Evolutionary conservation across 23 tunicate genomes (phyloP).

Genomic region (Trididemnum miniatum): DNA sequence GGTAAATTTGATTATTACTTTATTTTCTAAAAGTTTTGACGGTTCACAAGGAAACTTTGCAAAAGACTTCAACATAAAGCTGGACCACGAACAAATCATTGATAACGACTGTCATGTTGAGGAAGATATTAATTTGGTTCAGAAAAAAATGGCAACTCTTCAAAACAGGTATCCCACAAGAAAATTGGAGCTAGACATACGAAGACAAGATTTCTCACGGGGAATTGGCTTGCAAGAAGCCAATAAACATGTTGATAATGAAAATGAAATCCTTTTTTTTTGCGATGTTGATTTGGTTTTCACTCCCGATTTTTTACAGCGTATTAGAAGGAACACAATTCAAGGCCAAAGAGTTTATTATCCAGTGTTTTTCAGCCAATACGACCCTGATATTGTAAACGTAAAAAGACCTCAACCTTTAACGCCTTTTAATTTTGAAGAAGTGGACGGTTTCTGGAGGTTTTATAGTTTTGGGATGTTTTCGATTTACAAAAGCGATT

Average conservation of each 20-base stretch:
- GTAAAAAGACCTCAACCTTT: not conserved
- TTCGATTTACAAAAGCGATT: slow-evolving; percentile 80
- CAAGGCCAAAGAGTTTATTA: slow-evolving; percentile 64
- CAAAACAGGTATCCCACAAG: not conserved
- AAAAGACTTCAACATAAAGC: too few species aligned
- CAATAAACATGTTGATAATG: not conserved
- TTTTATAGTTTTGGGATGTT: slow-evolving; percentile 85
- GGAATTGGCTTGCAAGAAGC: slow-evolving; percentile 62
- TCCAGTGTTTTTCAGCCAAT: slow-evolving; percentile 80
- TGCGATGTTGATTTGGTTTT: slow-evolving; percentile 76
- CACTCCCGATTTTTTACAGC: slow-evolving; percentile 34
- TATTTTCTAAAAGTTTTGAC: too few species aligned
- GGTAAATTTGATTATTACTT: slow-evolving; percentile 54
- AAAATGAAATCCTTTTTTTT: slow-evolving; percentile 57
- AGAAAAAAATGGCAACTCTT: not conserved
- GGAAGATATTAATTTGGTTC: not conserved
- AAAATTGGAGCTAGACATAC: slow-evolving; percentile 35
- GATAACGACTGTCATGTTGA: too few species aligned
- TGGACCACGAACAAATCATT: too few species aligned
- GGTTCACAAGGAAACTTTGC: too few species aligned
- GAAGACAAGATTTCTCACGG: too few species aligned
- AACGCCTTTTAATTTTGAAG: slow-evolving; percentile 4
- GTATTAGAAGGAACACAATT: slow-evolving; percentile 57
- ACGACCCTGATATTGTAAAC: slow-evolving; percentile 46
- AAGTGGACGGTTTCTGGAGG: slow-evolving; percentile 63